Conservation (phyloP, 2,797 vertebrate species). For the Mormyrops attenuatus region DNA sequence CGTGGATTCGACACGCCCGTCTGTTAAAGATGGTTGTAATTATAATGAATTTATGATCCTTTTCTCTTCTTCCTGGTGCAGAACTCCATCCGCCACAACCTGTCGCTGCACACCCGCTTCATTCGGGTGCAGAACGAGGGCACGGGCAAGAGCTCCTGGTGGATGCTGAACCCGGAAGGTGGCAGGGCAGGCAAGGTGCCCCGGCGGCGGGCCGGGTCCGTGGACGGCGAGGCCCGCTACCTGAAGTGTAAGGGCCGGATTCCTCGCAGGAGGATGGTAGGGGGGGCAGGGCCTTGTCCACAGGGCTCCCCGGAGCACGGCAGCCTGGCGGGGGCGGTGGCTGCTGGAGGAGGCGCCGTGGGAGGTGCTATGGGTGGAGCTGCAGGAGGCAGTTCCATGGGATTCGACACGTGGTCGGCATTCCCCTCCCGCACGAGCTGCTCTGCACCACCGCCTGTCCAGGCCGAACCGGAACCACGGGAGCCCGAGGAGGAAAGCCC, state of each 20-base stretch:
- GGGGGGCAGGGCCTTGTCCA: slow-evolving; percentile 63
- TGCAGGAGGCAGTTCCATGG: slow-evolving; percentile 38
- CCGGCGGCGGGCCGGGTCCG: slow-evolving; percentile 77
- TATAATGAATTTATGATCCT: neutral
- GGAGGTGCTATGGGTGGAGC: slow-evolving; percentile 52
- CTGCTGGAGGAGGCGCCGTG: slow-evolving; percentile 67
- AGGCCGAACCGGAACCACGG: slow-evolving; percentile 81
- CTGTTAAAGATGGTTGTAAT: slow-evolving; percentile 22
- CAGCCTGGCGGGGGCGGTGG: slow-evolving; percentile 81
- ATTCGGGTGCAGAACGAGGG: slow-evolving; percentile 95
- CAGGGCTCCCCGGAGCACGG: slow-evolving; percentile 87
- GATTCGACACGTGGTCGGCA: slow-evolving; percentile 87
- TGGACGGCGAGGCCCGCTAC: slow-evolving; percentile 87
- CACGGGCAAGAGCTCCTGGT: slow-evolving; percentile 95
- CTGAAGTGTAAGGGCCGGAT: slow-evolving; percentile 85
- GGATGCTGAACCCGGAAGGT: slow-evolving; percentile 95
- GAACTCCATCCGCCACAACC: slow-evolving; percentile 96
- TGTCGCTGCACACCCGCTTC: slow-evolving; percentile 92
- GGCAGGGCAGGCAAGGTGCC: slow-evolving; percentile 90
- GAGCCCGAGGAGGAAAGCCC: slow-evolving; percentile 80
- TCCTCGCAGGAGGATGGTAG: slow-evolving; percentile 72
- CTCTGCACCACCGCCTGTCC: slow-evolving; percentile 83
- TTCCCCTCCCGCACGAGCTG: slow-evolving; percentile 90
- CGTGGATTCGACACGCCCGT: slow-evolving; percentile 34
- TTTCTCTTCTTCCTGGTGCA: slow-evolving; percentile 42